Evolutionary conservation across 2,888 invertebrate species (phyloP).

Genomic region (Taenaris catops): DNA sequence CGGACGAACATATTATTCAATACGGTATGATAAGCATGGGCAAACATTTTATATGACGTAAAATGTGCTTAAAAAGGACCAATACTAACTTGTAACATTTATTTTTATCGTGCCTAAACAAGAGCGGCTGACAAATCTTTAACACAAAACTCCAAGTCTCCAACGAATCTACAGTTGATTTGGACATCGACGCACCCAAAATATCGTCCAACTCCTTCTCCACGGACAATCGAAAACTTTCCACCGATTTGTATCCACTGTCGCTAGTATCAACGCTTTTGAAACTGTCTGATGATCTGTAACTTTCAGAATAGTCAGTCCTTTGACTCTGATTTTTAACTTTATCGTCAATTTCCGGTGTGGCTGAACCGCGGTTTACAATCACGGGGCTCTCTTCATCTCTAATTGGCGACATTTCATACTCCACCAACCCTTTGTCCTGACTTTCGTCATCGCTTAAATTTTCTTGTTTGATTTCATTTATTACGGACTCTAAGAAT

Average conservation of each 20-base stretch:
- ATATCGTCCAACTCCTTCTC: constrained; percentile 44
- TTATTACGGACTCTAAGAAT: constrained; percentile 66
- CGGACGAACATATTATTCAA: no score
- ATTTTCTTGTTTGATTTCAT: constrained; percentile 63
- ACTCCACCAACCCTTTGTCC: constrained; percentile 63
- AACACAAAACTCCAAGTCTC: constrained; percentile 69
- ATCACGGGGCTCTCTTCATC: constrained; percentile 29
- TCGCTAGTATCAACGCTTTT: constrained; percentile 43
- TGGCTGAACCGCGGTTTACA: constrained; percentile 38
- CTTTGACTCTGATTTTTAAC: constrained; percentile 31
- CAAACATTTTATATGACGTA: no score
- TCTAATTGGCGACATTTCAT: constrained; percentile 58
- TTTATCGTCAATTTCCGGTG: constrained; percentile 54
- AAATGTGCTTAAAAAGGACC: background rate
- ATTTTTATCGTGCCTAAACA: constrained; percentile 65
- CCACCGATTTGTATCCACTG: constrained; percentile 38
- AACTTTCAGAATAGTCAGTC: constrained; percentile 48
- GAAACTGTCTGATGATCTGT: constrained; percentile 43
- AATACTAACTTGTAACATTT: constrained; percentile 61
- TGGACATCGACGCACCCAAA: constrained; percentile 41
- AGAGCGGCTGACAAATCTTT: constrained; percentile 66
- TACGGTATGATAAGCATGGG: no score
- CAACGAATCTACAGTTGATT: constrained; percentile 52
- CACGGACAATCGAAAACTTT: constrained; percentile 37
- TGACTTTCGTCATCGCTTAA: constrained; percentile 53